Conservation (phyloP, 37 sponge, comb jelly and placozoan genomes). For the Amphimedon queenslandica region DNA sequence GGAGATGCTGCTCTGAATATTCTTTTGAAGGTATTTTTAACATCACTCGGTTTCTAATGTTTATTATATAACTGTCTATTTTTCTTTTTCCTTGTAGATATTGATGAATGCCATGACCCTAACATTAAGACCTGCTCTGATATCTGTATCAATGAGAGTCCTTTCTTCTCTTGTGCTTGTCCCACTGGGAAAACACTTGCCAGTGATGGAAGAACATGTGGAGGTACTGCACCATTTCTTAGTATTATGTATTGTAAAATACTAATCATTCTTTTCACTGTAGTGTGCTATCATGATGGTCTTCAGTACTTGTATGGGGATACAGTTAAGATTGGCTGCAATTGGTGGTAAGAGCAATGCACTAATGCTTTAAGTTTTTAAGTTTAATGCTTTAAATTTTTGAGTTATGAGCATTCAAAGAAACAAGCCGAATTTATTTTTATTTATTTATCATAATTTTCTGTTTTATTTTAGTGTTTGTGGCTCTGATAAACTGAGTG, state of each 20-base stretch:
- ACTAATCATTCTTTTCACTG: not conserved
- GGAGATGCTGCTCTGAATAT: conserved; percentile 76
- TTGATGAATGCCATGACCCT: conserved; percentile 60
- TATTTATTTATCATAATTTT: not conserved
- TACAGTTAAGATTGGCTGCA: conserved; percentile 70
- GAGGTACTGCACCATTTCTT: conserved; percentile 40
- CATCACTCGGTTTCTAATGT: too few relatives aligned
- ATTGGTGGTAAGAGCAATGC: conserved; percentile 69
- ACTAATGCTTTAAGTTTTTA: too few relatives aligned
- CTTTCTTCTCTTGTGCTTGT: conserved; percentile 51
- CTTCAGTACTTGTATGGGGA: conserved; percentile 64
- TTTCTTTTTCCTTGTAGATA: conserved; percentile 34
- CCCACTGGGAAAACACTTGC: conserved; percentile 50
- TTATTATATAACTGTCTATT: not conserved
- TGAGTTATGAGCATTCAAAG: too few relatives aligned
- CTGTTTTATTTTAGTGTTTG: conserved; percentile 41
- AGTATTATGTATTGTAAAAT: not conserved
- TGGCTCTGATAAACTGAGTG: conserved; percentile 47
- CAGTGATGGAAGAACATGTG: conserved; percentile 50
- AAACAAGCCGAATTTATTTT: too few relatives aligned
- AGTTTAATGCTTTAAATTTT: too few relatives aligned
- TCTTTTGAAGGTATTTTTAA: conserved; percentile 40
- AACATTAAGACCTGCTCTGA: conserved; percentile 50
- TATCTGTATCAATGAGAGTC: conserved; percentile 37
- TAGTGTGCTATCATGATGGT: conserved; percentile 66